phyloP scores from a whole-genome alignment of 2,797 vertebrate species.

The Moxostoma hubbsi region DNA sequence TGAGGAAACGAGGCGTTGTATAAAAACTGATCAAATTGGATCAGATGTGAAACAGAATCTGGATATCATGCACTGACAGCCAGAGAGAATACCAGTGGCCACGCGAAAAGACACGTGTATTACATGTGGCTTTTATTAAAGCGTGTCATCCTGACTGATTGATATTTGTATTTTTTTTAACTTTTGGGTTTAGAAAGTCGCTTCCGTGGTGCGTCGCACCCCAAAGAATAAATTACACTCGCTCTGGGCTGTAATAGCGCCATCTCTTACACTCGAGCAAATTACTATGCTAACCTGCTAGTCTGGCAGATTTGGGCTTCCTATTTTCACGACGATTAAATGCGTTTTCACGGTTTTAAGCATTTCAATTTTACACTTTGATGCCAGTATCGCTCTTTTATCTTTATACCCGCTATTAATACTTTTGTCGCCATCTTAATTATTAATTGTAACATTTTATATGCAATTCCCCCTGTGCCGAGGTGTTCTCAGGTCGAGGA shows the following conservation, averaged over 20 bases:
- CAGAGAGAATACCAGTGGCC: slow-evolving; percentile 11
- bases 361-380: not conserved
- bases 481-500: slow-evolving; percentile 65
- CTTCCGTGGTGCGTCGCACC: slow-evolving; percentile 6
- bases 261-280: not conserved
- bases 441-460: slow-evolving; percentile 4
- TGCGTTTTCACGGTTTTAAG: slow-evolving; percentile 55
- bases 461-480: slow-evolving; percentile 13
- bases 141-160: slow-evolving; percentile 8
- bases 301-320: slow-evolving; percentile 33
- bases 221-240: slow-evolving; percentile 33
- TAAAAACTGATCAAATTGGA: slow-evolving; percentile 8
- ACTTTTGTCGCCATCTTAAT: not conserved
- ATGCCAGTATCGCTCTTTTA: not conserved
- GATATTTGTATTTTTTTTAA: not conserved
- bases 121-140: slow-evolving; percentile 22
- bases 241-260: slow-evolving; percentile 22
- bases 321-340: slow-evolving; percentile 45
- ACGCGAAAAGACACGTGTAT: slow-evolving; percentile 37
- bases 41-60: slow-evolving; percentile 22
- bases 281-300: slow-evolving; percentile 48
- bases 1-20: slow-evolving; percentile 8
- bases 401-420: not conserved
- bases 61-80: slow-evolving; percentile 20
- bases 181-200: not conserved